A percentile compares a stretch with the other conserved stretches of the same genome.
Conservation (phyloP, 2,797 vertebrate species). For the Enteromius viviparus region DNA sequence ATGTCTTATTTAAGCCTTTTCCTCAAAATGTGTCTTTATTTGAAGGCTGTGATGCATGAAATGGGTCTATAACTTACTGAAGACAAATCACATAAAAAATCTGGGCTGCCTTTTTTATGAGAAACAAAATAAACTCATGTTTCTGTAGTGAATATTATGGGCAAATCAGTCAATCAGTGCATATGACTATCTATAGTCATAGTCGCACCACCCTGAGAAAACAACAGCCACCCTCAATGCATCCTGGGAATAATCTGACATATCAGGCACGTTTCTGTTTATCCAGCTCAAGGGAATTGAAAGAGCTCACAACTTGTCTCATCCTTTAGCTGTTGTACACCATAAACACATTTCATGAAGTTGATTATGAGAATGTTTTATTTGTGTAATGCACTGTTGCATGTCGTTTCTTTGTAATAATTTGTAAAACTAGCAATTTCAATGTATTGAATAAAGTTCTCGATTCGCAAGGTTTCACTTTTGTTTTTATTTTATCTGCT, state of each 20-base stretch:
- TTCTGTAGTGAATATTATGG: conserved; percentile 15
- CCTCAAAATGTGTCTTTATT: conserved; percentile 37
- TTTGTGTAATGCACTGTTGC: background rate
- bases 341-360: background rate
- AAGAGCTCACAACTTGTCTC: background rate
- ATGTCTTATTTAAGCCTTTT: conserved; percentile 8
- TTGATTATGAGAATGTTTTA: background rate
- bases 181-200: background rate
- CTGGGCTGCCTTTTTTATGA: conserved; percentile 11
- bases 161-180: background rate
- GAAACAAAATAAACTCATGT: conserved; percentile 20
- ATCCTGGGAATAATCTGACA: conserved; percentile 19
- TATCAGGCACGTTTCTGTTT: background rate
- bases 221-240: conserved; percentile 4
- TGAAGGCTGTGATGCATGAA: conserved; percentile 36
- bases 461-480: background rate
- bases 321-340: background rate
- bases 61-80: conserved; percentile 21
- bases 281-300: background rate
- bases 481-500: background rate
- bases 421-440: background rate
- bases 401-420: background rate
- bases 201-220: conserved; percentile 23
- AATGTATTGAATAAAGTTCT: background rate
- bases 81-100: conserved; percentile 14